Evolutionary conservation across 2,113 vertebrate genomes (phyloP), one percentile per base, ranked within the genome.

Genomic region (Amia ocellicauda): DNA sequence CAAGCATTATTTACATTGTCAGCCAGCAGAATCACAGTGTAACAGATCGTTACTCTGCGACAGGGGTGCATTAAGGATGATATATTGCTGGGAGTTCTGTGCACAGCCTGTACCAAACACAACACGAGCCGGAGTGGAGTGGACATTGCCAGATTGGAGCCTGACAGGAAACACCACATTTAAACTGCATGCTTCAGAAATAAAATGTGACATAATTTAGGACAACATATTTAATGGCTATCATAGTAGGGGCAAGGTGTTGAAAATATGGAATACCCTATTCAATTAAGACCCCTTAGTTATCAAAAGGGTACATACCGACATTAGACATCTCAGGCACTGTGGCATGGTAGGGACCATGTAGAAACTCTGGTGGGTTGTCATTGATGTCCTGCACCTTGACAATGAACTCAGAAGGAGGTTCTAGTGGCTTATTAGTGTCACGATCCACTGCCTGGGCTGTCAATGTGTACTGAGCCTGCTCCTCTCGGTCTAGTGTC

Each of bases 311-410:
- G 31, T 36, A 95, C 97, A 78, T 70, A 99, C 97, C 96, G 42
- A 99, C 97, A 55, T 97, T 98, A 71, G 96, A 98, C 91, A 96
- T 94, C 88, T 99, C 97, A 0, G 95, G 94, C 75, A 99, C 97
- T 56, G 90, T 90, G 71, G 94, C 97, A 1, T 98, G 94, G 72
- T 98, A 98, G 27, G 93, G 97, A 57, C 97, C 95, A 0, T 95
- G 93, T 7, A 98, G 87, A 68, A 99, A 99, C 80, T 96, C 94
- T 0, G 97, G 97, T 0, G 96, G 96, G 78, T 99, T 99, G 82
- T 99, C 97, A 27, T 99, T 99, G 78, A 99, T 98, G 80, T 99
- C 97, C 78, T 99, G 97, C 70, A 99, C 97, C 83, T 99, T 99
- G 64, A 99, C 96, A 10, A 99, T 98, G 81, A 99, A 99, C 78